phyloP scores from a whole-genome alignment of 2,797 vertebrate species.

The Catharus ustulatus region DNA sequence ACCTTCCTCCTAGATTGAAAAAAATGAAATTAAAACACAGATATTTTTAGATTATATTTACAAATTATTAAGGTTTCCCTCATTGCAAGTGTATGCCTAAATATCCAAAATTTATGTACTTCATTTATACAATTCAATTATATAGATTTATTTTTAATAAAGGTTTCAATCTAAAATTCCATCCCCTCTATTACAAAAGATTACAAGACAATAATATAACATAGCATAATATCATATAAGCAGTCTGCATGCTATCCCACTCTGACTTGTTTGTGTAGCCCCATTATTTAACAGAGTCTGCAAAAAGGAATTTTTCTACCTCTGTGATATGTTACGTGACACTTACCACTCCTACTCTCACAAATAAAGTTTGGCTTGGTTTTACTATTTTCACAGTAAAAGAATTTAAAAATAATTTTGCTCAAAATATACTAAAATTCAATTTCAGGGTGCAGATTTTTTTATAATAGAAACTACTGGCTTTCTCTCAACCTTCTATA shows the following conservation, averaged over 20 bases:
- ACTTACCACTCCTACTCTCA: background rate
- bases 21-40: background rate
- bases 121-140: background rate
- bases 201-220: background rate
- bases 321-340: background rate
- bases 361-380: background rate
- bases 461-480: background rate
- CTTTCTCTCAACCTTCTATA: background rate
- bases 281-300: background rate
- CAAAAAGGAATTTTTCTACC: background rate
- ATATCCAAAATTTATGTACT: background rate
- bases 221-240: background rate
- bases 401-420: background rate
- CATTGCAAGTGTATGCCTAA: background rate
- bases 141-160: background rate
- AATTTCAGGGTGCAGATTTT: background rate
- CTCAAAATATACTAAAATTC: background rate
- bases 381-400: background rate
- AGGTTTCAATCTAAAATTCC: background rate
- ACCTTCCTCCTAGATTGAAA: conserved; percentile 81
- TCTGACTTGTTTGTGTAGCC: background rate
- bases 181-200: background rate
- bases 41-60: background rate
- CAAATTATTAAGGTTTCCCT: background rate
- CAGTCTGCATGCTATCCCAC: background rate